Percentiles rank a stretch among this genome's conserved stretches.
These are phyloP conservation scores for Glyphotaelius pellucidus DNA, from an alignment of 2,888 invertebrate genomes.

Conservation along the genomic window DNA sequence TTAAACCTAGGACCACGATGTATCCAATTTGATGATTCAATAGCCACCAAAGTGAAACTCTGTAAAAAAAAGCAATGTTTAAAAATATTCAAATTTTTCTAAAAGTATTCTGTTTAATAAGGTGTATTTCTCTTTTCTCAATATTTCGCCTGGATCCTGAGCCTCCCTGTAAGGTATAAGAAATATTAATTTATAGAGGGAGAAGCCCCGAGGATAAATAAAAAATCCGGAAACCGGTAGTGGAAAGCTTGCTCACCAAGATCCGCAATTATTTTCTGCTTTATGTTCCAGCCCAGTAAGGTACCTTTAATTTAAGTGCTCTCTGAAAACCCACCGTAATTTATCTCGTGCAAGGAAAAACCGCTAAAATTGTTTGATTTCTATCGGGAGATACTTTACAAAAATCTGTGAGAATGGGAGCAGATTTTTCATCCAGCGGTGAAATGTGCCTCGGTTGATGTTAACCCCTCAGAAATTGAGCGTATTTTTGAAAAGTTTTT, in stretches of 20 bases:
- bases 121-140: background rate
- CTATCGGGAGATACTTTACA: background rate
- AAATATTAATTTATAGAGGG: background rate
- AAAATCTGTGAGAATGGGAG: background rate
- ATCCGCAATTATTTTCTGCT: constrained; percentile 19
- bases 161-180: background rate
- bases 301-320: constrained; percentile 32
- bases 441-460: background rate
- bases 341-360: background rate
- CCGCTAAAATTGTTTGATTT: constrained; percentile 24
- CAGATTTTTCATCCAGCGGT: background rate
- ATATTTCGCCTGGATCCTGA: background rate
- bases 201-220: background rate
- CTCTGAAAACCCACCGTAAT: constrained; percentile 14
- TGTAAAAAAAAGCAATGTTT: no score
- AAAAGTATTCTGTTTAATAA: background rate
- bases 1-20: no score
- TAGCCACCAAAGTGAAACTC: no score
- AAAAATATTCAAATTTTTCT: no score
- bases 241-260: constrained; percentile 8
- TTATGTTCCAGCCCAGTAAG: background rate
- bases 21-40: no score
- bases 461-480: no score
- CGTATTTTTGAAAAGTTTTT: no score
- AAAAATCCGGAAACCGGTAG: background rate